Conservation (phyloP, 30 jellyfish, hydroid and myxozoan genomes). For the Turritopsis rubra region DNA sequence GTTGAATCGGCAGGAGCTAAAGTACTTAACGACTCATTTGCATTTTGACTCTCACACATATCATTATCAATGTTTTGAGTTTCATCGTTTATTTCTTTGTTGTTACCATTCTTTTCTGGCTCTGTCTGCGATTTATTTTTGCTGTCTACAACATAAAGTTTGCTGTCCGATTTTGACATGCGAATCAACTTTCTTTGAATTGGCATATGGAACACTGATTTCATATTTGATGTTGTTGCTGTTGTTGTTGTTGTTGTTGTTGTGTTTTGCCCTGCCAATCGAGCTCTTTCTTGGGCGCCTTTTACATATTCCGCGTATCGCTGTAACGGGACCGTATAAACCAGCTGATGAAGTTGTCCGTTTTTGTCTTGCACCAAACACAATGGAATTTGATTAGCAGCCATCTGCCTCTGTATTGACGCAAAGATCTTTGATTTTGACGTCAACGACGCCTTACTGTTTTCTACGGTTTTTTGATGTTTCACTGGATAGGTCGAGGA, state of each 20-base stretch:
- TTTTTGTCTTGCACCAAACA: slow-evolving; percentile 26
- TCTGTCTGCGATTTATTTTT: neutral
- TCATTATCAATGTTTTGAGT: neutral
- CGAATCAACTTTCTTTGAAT: neutral
- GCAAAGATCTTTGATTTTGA: neutral
- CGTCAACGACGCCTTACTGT: neutral
- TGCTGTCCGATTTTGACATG: neutral
- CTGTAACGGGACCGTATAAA: slow-evolving; percentile 24
- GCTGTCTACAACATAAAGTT: neutral
- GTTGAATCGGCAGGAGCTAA: neutral
- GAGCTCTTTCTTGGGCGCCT: slow-evolving; percentile 5
- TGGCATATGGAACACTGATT: neutral
- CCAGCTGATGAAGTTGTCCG: slow-evolving; percentile 30
- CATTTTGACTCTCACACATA: neutral
- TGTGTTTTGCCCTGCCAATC: neutral
- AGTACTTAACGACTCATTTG: neutral
- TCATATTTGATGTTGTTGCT: neutral
- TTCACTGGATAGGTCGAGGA: neutral
- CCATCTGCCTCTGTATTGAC: slow-evolving; percentile 30
- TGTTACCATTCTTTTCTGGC: neutral
- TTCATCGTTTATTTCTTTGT: neutral
- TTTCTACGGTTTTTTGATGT: neutral
- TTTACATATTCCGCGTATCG: slow-evolving; percentile 18
- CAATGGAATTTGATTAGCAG: slow-evolving; percentile 28
- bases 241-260: neutral